Percentiles rank a stretch among this genome's conserved stretches.
phyloP scores from a whole-genome alignment of 2,888 invertebrate species.

The Carterocephalus palaemon region DNA sequence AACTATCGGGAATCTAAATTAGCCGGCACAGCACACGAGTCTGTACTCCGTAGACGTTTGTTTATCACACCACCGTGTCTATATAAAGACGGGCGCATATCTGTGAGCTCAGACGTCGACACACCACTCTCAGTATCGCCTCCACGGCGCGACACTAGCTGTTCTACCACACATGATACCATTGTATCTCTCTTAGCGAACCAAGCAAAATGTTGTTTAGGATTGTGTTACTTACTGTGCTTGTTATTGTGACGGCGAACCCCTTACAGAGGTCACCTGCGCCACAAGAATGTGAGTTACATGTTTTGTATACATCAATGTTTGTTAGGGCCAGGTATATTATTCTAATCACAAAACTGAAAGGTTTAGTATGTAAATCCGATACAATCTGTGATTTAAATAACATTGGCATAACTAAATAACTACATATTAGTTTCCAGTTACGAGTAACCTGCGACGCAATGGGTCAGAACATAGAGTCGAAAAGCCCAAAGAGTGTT shows the following conservation, averaged over 20 bases:
- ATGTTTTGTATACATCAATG: not conserved
- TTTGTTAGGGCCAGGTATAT: too few species aligned
- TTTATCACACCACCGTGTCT: constrained; percentile 10
- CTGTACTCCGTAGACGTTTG: not conserved
- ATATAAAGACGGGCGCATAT: constrained; percentile 8
- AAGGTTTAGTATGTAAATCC: too few species aligned
- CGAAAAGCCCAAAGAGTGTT: too few species aligned
- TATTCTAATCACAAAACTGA: too few species aligned
- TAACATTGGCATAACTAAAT: too few species aligned
- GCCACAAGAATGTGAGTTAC: constrained; percentile 38
- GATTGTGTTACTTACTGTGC: constrained; percentile 41
- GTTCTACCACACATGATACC: not conserved
- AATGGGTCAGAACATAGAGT: too few species aligned
- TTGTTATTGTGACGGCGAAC: constrained; percentile 42
- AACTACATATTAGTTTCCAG: too few species aligned
- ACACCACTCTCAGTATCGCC: too few species aligned
- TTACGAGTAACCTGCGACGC: too few species aligned
- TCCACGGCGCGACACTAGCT: too few species aligned
- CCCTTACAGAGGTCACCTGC: constrained; percentile 26
- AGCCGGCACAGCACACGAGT: not conserved
- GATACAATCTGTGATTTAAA: too few species aligned
- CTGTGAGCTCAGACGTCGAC: constrained; percentile 2
- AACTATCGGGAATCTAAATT: not conserved
- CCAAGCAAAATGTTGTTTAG: constrained; percentile 41
- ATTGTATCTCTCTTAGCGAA: constrained; percentile 1